A percentile compares a stretch with the other conserved stretches of the same genome.
Conservation (phyloP, 2,797 vertebrate species). For the Myripristis murdjan region DNA sequence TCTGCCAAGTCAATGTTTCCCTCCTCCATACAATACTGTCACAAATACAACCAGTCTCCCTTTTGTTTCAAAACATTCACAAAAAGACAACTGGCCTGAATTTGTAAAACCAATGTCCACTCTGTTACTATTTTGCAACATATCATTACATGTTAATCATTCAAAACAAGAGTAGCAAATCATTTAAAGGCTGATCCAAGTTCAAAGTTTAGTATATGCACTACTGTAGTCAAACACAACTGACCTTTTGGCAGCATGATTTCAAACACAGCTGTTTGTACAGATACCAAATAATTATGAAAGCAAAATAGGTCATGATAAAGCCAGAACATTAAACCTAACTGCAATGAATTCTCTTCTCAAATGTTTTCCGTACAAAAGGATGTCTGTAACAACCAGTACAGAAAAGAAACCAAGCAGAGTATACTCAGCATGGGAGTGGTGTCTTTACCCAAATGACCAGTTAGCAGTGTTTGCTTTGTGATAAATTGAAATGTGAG, state of each 20-base stretch:
- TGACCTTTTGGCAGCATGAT: constrained; percentile 38
- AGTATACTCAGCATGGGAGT: constrained; percentile 52
- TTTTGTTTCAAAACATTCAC: not conserved
- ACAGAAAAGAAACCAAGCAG: constrained; percentile 34
- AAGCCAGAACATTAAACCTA: not conserved
- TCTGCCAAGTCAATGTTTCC: not conserved
- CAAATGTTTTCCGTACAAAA: constrained; percentile 9
- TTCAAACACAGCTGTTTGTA: constrained; percentile 45
- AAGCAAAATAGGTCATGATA: not conserved
- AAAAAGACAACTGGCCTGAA: not conserved
- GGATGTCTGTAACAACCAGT: not conserved
- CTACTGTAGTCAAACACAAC: constrained; percentile 42
- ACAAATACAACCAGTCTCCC: not conserved
- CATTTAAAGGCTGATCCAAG: constrained; percentile 29
- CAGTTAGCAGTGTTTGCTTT: constrained; percentile 72
- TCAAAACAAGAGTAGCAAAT: constrained; percentile 34
- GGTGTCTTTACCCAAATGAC: constrained; percentile 67
- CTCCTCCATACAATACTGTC: not conserved
- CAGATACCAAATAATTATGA: not conserved
- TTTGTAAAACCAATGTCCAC: not conserved
- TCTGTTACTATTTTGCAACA: constrained; percentile 6
- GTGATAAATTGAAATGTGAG: constrained; percentile 78
- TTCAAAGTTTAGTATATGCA: constrained; percentile 59
- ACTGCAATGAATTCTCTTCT: not conserved
- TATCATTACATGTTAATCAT: constrained; percentile 2